Evolutionary conservation across 2,113 vertebrate species (phyloP).

Genomic region (Holacanthus passer): DNA sequence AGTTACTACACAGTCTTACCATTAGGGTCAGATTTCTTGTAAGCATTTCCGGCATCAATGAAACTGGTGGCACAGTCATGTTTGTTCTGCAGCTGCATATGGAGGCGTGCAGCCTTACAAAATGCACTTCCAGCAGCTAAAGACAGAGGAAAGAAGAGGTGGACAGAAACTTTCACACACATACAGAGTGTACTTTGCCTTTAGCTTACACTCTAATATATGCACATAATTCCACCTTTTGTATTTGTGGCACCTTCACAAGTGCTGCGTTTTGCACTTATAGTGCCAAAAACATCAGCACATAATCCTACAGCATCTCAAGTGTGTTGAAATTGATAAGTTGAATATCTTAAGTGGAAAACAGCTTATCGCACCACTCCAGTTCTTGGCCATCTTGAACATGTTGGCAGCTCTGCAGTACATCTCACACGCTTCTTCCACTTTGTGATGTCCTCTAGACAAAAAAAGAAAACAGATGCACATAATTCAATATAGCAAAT

Average conservation of each 20-base stretch:
- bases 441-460: slow-evolving; percentile 92
- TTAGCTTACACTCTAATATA: slow-evolving; percentile 16
- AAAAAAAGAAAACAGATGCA: neutral
- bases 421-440: slow-evolving; percentile 99
- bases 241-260: slow-evolving; percentile 13
- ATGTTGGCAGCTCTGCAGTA: slow-evolving; percentile 98
- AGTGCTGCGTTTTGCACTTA: slow-evolving; percentile 38
- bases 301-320: slow-evolving; percentile 18
- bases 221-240: slow-evolving; percentile 40
- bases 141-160: slow-evolving; percentile 5
- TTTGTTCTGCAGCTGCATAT: slow-evolving; percentile 98
- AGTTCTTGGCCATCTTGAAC: slow-evolving; percentile 99
- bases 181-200: neutral
- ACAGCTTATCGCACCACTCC: slow-evolving; percentile 88
- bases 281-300: slow-evolving; percentile 10
- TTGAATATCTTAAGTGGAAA: slow-evolving; percentile 1
- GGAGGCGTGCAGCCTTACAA: slow-evolving; percentile 95
- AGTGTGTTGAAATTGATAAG: slow-evolving; percentile 2
- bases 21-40: slow-evolving; percentile 96
- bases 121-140: slow-evolving; percentile 94
- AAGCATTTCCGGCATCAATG: slow-evolving; percentile 96
- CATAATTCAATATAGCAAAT: neutral
- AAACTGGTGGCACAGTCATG: slow-evolving; percentile 96
- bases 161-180: neutral
- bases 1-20: slow-evolving; percentile 80